These are phyloP conservation scores for Fregetta grallaria DNA, from an alignment of 2,113 vertebrate genomes.

Conservation along the genomic window DNA sequence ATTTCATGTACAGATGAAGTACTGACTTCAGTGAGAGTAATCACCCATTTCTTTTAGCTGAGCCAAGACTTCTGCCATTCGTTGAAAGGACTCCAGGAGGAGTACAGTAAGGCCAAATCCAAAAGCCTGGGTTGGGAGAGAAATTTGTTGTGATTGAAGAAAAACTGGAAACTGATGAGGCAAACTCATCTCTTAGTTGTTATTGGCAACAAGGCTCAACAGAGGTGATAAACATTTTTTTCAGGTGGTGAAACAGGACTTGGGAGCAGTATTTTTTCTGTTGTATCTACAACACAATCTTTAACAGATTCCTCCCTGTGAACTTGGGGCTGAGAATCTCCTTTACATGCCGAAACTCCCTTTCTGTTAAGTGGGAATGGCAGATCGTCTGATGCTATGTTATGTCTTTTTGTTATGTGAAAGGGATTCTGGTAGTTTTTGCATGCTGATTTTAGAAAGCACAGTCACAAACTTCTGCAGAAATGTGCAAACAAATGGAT, in stretches of 20 bases:
- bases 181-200: background rate
- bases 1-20: background rate
- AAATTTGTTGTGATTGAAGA: background rate
- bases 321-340: background rate
- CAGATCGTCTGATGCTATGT: background rate
- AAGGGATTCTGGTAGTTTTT: background rate
- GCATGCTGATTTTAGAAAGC: background rate
- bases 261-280: background rate
- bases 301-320: background rate
- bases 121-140: background rate
- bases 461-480: background rate
- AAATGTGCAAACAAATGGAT: background rate
- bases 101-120: background rate
- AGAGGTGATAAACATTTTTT: background rate
- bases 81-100: background rate
- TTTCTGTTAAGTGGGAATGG: background rate
- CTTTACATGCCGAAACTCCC: background rate
- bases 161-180: background rate
- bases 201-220: background rate
- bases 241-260: background rate
- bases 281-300: background rate
- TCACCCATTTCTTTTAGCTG: background rate
- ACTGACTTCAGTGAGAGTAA: background rate
- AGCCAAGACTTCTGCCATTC: background rate
- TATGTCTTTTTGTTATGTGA: background rate